Evolutionary conservation across 2,888 invertebrate genomes (phyloP).

Genomic region (Andrena flavipes): DNA sequence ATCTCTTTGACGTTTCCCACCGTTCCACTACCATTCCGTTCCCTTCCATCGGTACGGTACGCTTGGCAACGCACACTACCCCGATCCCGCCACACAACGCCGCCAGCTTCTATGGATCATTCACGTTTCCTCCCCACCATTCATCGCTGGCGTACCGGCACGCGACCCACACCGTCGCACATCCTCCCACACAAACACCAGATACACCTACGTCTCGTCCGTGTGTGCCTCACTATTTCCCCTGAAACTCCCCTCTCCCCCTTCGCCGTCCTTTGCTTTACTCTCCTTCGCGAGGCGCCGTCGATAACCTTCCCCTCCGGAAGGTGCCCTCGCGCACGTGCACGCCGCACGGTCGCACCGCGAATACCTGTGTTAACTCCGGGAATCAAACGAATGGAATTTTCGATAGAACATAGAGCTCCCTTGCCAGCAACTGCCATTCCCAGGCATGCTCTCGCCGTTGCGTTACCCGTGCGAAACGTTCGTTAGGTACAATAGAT

Average conservation of each 20-base stretch:
- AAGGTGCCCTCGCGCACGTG: constrained; percentile 57
- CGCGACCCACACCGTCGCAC: constrained; percentile 51
- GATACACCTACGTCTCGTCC: constrained; percentile 3
- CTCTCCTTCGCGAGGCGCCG: constrained; percentile 59
- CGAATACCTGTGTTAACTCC: constrained; percentile 49
- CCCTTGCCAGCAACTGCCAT: constrained; percentile 41
- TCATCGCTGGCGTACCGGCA: constrained; percentile 44
- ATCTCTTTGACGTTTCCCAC: constrained; percentile 55
- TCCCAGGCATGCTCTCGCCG: constrained; percentile 35
- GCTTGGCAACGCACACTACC: constrained; percentile 14
- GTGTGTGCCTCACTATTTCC: background rate
- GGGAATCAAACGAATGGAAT: constrained; percentile 66
- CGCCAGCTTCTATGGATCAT: constrained; percentile 79
- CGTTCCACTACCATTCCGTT: constrained; percentile 46
- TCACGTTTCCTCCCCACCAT: constrained; percentile 82
- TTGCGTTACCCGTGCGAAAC: constrained; percentile 18
- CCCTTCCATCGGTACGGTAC: constrained; percentile 38
- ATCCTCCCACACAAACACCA: background rate
- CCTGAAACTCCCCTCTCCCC: background rate
- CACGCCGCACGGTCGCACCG: constrained; percentile 53
- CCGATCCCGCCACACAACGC: constrained; percentile 44
- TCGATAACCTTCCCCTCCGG: constrained; percentile 59
- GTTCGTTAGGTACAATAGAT: background rate
- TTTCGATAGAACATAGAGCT: constrained; percentile 65
- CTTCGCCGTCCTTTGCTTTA: constrained; percentile 19